Percentiles rank a stretch among this genome's conserved stretches.
Evolutionary conservation across 2,888 invertebrate species (phyloP).

Genomic region (Agrochola lota): DNA sequence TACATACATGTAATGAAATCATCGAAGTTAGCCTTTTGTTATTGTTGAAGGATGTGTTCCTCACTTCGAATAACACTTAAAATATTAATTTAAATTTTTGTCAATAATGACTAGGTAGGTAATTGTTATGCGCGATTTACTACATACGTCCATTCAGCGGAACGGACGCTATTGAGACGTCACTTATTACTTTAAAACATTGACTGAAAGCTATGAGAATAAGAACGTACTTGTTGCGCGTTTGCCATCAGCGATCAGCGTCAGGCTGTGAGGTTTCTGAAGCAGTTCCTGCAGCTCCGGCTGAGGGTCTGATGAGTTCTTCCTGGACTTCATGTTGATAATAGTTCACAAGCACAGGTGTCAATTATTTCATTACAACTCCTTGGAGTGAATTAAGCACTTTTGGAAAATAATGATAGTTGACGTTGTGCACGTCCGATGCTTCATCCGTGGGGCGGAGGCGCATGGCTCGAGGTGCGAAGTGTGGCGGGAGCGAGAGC

Average conservation of each 20-base stretch:
- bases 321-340: slow-evolving; percentile 79
- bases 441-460: slow-evolving; percentile 68
- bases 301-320: slow-evolving; percentile 73
- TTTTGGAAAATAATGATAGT: slow-evolving; percentile 46
- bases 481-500: slow-evolving; percentile 69
- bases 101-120: slow-evolving; percentile 67
- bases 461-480: slow-evolving; percentile 77
- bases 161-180: slow-evolving; percentile 83
- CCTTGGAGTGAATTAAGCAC: slow-evolving; percentile 51
- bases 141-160: slow-evolving; percentile 78
- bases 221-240: slow-evolving; percentile 83
- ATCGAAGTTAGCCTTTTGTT: slow-evolving; percentile 31
- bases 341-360: slow-evolving; percentile 74
- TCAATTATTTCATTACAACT: slow-evolving; percentile 68
- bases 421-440: slow-evolving; percentile 38
- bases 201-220: slow-evolving; percentile 72
- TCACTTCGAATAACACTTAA: slow-evolving; percentile 58
- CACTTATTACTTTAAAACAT: slow-evolving; percentile 70
- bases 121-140: slow-evolving; percentile 76
- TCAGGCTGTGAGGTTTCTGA: slow-evolving; percentile 80
- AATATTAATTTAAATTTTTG: slow-evolving; percentile 70
- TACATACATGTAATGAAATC: slow-evolving; percentile 34
- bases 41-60: slow-evolving; percentile 60
- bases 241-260: slow-evolving; percentile 76
- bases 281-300: slow-evolving; percentile 86